Conservation (phyloP, 2,888 invertebrate genomes). For the Podotricha telesiphe region DNA sequence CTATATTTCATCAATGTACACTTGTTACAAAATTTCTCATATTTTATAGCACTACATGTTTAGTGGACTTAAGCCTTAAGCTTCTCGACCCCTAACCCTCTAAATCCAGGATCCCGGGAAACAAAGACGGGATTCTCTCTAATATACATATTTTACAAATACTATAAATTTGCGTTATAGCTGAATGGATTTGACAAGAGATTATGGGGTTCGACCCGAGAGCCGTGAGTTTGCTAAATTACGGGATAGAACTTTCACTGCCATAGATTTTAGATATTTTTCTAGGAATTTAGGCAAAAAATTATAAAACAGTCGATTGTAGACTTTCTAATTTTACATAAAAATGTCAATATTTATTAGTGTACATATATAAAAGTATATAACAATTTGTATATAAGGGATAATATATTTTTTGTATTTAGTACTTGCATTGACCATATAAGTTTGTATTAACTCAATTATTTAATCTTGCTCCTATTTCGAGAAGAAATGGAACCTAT, state of each 20-base stretch:
- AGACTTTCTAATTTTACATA: too few relatives aligned
- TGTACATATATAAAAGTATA: too few relatives aligned
- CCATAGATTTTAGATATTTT: not conserved
- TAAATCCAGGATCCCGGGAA: slow-evolving; percentile 18
- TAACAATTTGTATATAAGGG: too few relatives aligned
- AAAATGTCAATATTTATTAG: too few relatives aligned
- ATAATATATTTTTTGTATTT: too few relatives aligned
- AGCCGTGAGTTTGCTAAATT: slow-evolving; percentile 8
- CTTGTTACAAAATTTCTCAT: not conserved
- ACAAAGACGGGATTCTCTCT: slow-evolving; percentile 27
- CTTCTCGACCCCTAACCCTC: slow-evolving; percentile 25
- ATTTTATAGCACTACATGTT: slow-evolving; percentile 10
- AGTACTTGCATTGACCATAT: too few relatives aligned
- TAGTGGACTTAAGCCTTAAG: slow-evolving; percentile 8
- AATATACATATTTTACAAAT: slow-evolving; percentile 34
- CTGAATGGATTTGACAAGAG: slow-evolving; percentile 35
- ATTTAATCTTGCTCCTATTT: too few relatives aligned
- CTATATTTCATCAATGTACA: not conserved
- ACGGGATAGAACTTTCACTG: not conserved
- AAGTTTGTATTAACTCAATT: too few relatives aligned
- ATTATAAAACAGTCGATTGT: too few relatives aligned
- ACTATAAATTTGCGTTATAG: slow-evolving; percentile 37
- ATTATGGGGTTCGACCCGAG: slow-evolving; percentile 23
- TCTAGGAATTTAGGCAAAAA: not conserved
- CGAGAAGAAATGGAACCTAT: too few relatives aligned